A percentile compares a stretch with the other conserved stretches of the same genome.
Evolutionary conservation across 2,113 vertebrate genomes (phyloP).

Genomic region (Melanerpes formicivorus): DNA sequence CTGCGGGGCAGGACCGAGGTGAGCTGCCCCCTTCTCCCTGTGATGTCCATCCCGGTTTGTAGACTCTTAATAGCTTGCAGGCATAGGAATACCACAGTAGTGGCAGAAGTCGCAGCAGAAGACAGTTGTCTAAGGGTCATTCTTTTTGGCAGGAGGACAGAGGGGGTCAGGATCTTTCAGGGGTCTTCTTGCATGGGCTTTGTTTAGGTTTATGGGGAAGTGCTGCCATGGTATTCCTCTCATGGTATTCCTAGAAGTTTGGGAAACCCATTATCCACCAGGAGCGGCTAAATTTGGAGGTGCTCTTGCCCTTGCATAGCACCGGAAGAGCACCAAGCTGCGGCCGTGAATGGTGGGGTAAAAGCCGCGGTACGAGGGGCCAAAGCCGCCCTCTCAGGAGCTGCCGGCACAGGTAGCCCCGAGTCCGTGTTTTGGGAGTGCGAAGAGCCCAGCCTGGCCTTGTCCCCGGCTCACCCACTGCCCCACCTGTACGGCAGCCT

Average conservation of each 20-base stretch:
- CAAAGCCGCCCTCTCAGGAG: accelerated
- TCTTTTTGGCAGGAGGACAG: not conserved
- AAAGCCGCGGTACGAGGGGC: not conserved
- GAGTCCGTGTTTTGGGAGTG: accelerated
- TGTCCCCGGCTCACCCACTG: not conserved
- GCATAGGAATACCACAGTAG: accelerated
- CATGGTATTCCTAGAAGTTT: no score
- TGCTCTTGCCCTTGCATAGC: accelerated
- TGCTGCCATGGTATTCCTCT: no score
- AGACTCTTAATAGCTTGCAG: accelerated
- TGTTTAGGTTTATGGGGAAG: not conserved
- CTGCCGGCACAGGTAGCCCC: accelerated
- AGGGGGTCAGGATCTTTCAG: not conserved
- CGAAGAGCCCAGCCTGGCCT: no score
- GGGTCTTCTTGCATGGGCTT: accelerated
- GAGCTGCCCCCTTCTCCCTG: not conserved
- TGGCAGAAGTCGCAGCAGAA: not conserved
- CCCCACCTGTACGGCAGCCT: not conserved
- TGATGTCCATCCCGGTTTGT: accelerated
- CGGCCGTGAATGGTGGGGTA: not conserved
- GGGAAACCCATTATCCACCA: accelerated
- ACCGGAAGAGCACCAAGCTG: no score
- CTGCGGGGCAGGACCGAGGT: not conserved
- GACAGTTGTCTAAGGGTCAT: accelerated
- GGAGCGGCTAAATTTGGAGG: not conserved